Evolutionary conservation across 2,113 vertebrate species (phyloP).

Genomic region (Shinisaurus crocodilurus): DNA sequence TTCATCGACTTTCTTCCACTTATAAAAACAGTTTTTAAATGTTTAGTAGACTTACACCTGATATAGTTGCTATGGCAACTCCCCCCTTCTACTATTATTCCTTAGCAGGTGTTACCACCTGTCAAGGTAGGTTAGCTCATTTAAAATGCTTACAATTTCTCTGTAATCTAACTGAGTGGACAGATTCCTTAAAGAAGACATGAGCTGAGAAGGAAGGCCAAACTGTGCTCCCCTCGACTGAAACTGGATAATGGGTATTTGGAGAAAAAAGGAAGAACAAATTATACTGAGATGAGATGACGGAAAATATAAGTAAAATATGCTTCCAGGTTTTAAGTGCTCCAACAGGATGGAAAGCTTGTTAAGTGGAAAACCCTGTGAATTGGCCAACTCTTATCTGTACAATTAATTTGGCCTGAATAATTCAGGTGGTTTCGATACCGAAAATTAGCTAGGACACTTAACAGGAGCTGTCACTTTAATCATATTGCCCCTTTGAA

Average conservation of each 20-base stretch:
- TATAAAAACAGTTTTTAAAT: background rate
- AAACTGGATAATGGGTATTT: background rate
- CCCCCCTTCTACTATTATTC: background rate
- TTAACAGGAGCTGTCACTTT: background rate
- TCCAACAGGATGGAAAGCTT: constrained; percentile 1
- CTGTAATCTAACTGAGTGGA: background rate
- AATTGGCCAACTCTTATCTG: background rate
- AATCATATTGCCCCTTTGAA: background rate
- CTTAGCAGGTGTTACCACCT: background rate
- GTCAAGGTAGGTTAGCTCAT: rapidly evolving
- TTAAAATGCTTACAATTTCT: constrained; percentile 32
- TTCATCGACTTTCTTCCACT: background rate
- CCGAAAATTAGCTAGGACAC: constrained; percentile 28
- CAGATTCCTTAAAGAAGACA: constrained; percentile 12
- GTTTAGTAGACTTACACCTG: background rate
- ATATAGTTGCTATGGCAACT: background rate
- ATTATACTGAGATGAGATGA: constrained; percentile 22
- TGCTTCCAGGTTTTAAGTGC: constrained; percentile 18
- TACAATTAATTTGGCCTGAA: background rate
- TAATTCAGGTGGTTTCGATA: background rate
- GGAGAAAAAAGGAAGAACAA: background rate
- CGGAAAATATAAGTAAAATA: constrained; percentile 2
- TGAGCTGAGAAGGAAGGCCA: background rate
- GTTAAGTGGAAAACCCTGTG: background rate
- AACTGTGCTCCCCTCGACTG: background rate